A percentile compares a stretch with the other conserved stretches of the same genome.
These are phyloP conservation scores for Dusona sp. DNA, from an alignment of 2,888 invertebrate genomes.

Conservation along the genomic window DNA sequence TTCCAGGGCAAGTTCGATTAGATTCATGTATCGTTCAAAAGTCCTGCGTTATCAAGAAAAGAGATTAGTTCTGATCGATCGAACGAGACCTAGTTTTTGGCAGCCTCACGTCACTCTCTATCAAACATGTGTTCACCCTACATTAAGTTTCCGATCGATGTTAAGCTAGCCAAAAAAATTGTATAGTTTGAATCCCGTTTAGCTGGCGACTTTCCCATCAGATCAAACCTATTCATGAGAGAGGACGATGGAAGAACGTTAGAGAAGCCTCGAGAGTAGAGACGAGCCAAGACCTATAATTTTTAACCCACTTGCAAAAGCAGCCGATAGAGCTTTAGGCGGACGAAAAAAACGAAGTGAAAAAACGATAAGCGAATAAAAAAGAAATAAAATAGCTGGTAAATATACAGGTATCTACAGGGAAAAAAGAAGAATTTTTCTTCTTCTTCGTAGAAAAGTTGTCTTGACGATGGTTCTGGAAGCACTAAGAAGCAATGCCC, in stretches of 20 bases:
- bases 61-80: not conserved
- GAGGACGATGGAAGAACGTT: constrained; percentile 29
- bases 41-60: not conserved
- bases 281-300: constrained; percentile 63
- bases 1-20: no score
- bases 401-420: not conserved
- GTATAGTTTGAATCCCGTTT: constrained; percentile 1
- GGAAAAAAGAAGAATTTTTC: constrained; percentile 29
- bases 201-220: constrained; percentile 66
- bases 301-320: constrained; percentile 68
- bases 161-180: not conserved
- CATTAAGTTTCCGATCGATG: constrained; percentile 19
- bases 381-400: constrained; percentile 13
- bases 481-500: constrained; percentile 37
- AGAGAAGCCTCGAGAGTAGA: constrained; percentile 25
- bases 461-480: constrained; percentile 34
- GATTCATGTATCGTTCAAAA: no score
- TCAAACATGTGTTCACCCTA: not conserved
- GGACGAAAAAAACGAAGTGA: constrained; percentile 3
- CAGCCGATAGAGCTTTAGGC: constrained; percentile 51
- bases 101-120: not conserved
- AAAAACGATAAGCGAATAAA: constrained; percentile 47
- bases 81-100: not conserved
- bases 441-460: constrained; percentile 46
- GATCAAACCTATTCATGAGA: constrained; percentile 27